Conservation (phyloP, 2,888 invertebrate genomes). For the Ashinkailepas kermadecensis region DNA sequence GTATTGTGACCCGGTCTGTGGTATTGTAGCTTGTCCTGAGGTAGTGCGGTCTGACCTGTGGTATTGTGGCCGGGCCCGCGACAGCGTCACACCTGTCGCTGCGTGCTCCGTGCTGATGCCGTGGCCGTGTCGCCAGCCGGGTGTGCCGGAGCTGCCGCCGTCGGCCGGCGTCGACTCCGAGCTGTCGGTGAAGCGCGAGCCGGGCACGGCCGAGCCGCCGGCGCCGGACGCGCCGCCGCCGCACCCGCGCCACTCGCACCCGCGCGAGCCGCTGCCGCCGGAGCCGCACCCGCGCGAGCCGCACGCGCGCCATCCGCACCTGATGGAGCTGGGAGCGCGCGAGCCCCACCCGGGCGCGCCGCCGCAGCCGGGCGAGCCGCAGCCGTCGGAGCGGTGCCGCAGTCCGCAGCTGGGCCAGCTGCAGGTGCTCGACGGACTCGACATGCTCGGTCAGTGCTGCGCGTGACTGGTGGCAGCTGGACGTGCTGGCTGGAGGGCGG, state of each 20-base stretch:
- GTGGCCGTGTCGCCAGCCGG: neutral
- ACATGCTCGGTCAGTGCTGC: neutral
- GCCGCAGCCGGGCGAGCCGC: too few species aligned
- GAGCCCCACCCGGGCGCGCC: too few species aligned
- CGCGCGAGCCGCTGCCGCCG: neutral
- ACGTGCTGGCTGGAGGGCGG: too few species aligned
- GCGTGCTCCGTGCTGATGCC: too few species aligned
- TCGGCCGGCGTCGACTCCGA: neutral
- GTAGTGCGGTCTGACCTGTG: too few species aligned
- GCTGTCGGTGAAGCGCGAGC: neutral
- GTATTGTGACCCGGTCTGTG: too few species aligned
- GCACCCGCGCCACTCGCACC: neutral
- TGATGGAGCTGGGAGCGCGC: neutral
- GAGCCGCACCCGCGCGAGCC: neutral
- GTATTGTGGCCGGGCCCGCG: too few species aligned
- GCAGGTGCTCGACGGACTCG: neutral
- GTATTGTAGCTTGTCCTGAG: too few species aligned
- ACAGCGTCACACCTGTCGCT: too few species aligned
- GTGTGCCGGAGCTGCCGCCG: neutral
- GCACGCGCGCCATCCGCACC: neutral
- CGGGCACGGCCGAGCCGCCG: neutral
- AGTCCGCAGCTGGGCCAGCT: neutral
- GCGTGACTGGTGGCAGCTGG: too few species aligned
- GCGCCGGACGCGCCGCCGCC: neutral
- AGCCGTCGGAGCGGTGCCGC: neutral